A percentile compares a stretch with the other conserved stretches of the same genome.
phyloP scores from a whole-genome alignment of 2,797 vertebrate genomes.

The Steatocranus sp. region DNA sequence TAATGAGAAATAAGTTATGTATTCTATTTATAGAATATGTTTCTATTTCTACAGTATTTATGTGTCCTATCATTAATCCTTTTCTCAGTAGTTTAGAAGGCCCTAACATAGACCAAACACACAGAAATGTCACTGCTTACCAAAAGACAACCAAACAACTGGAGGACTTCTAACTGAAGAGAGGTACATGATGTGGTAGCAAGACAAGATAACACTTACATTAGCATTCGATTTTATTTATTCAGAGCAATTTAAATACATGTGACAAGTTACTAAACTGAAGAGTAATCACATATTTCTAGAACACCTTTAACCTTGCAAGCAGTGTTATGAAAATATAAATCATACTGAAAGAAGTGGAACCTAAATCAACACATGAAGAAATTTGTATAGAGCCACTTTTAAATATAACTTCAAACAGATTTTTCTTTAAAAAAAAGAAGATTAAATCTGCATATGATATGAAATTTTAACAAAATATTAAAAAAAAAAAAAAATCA shows the following conservation, averaged over 20 bases:
- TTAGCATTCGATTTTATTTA: background rate
- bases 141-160: background rate
- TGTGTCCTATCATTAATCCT: background rate
- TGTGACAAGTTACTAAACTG: background rate
- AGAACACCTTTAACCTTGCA: background rate
- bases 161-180: background rate
- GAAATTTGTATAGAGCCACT: background rate
- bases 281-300: background rate
- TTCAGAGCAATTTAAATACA: background rate
- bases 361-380: background rate
- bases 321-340: background rate
- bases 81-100: background rate
- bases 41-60: background rate
- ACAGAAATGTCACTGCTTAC: background rate
- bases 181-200: background rate
- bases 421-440: rapidly evolving
- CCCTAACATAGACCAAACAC: background rate
- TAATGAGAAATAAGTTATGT: background rate
- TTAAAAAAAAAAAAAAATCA: background rate
- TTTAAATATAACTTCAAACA: background rate
- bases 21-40: background rate
- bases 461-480: background rate
- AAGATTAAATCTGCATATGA: background rate
- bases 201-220: background rate
- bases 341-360: background rate